Evolutionary conservation across 2,797 vertebrate species (phyloP), one percentile per base, ranked within the genome.

Genomic region (Dromococcyx pavoninus): DNA sequence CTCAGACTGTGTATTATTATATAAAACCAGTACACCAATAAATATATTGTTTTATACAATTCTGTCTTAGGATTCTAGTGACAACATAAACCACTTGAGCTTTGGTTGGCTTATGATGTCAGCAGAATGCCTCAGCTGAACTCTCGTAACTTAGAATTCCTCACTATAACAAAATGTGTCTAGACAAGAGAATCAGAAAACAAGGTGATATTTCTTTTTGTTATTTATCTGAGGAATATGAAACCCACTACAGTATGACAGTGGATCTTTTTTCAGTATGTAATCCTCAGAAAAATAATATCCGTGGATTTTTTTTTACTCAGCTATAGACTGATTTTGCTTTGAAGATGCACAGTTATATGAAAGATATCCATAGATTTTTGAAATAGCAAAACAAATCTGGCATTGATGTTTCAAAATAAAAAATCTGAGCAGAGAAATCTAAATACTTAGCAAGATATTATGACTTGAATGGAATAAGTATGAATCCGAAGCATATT

Each of bases 81-180:
- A 80, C 71, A 95, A 46, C 12, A 66, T 78, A 89, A 95, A 89
- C 67, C 79, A 78, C 43, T 81, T 70, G 51, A 92, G 44, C 44
- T 89, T 91, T 11, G 13, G n/a, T 66, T 72, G 37, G 50, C 46
- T 94, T 92, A 67, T 61, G 65, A 94, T 71, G 85, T 81, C 84
- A 94, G 73, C 17, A 75, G 58, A 88, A 81, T 39, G 89, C 41
- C 61, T 81, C 61, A 46, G 21, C 8, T 7, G 67, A 94, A 83
- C 57, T 82, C 61, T 72, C 13, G 2, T 78, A 57, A 86, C 61
- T 96, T 91, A 83, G 48, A 83, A 60, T 48, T 81, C 16, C 37
- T 27, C 24, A 11, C n/a, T 84, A 23, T 4, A 66, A n/a, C 14
- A 82, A 87, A 94, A 81, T 53, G 4, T 27, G 4, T 86, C 66